Conservation (phyloP, 2,113 vertebrate species). For the Delphinus delphis region DNA sequence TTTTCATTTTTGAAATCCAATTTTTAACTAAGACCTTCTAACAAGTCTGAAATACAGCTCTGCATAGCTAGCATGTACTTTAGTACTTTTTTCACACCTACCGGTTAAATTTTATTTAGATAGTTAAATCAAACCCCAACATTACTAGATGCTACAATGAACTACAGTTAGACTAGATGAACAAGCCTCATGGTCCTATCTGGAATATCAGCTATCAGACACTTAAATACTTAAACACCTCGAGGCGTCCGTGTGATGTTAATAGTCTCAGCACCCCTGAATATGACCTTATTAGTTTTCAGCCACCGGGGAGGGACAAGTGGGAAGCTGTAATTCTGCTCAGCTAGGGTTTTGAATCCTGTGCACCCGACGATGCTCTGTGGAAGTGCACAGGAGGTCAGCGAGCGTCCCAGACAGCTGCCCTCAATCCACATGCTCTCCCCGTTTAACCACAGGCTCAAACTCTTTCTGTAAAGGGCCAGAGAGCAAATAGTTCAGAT, state of each 20-base stretch:
- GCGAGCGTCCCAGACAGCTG: not conserved
- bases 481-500: not conserved
- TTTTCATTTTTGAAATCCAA: slow-evolving; percentile 5
- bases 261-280: not conserved
- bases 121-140: not conserved
- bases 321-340: not conserved
- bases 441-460: not conserved
- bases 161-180: not conserved
- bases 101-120: not conserved
- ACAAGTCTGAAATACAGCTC: not conserved
- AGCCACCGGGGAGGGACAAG: not conserved
- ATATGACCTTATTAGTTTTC: slow-evolving; percentile 3
- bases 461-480: not conserved
- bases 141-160: not conserved
- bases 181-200: not conserved
- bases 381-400: not conserved
- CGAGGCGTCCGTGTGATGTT: not conserved
- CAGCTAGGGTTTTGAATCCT: not conserved
- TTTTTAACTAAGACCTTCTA: not conserved
- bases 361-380: not conserved
- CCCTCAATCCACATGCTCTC: not conserved
- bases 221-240: not conserved
- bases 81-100: not conserved
- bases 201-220: not conserved
- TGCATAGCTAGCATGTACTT: not conserved